phyloP scores from a whole-genome alignment of 2,797 vertebrate genomes.

The Rhinogobio ventralis region DNA sequence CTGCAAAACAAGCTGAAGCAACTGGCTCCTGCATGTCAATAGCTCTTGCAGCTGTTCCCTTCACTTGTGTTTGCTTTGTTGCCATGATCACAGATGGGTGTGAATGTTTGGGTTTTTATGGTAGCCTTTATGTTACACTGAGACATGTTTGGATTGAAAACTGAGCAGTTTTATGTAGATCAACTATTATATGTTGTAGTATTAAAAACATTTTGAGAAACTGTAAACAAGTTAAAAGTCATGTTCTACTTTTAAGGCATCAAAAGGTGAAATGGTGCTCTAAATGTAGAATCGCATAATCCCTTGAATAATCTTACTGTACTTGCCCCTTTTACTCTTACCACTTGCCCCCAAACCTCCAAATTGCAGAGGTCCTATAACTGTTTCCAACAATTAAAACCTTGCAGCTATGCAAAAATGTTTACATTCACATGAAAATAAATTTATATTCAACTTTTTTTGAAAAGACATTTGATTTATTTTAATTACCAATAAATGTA shows the following conservation, averaged over 20 bases:
- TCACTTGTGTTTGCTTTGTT: conserved; percentile 49
- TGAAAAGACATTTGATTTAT: too few species aligned
- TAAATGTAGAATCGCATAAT: not conserved
- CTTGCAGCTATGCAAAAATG: too few species aligned
- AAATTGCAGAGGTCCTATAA: too few species aligned
- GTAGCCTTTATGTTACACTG: not conserved
- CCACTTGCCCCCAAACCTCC: too few species aligned
- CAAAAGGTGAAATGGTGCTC: not conserved
- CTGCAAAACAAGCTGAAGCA: conserved; percentile 32
- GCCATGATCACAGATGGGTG: conserved; percentile 32
- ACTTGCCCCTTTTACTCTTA: too few species aligned
- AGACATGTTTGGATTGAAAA: conserved; percentile 12
- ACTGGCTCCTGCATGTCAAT: conserved; percentile 56
- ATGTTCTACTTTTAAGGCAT: not conserved
- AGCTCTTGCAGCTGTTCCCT: conserved; percentile 51
- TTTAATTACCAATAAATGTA: too few species aligned
- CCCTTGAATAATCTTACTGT: not conserved
- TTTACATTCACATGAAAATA: too few species aligned
- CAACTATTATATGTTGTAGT: not conserved
- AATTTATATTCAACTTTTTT: too few species aligned
- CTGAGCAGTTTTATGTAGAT: not conserved
- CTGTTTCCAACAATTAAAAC: too few species aligned
- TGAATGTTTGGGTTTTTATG: conserved; percentile 31
- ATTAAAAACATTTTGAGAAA: not conserved
- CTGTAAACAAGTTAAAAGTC: not conserved